Conservation (phyloP, 2,113 vertebrate genomes). For the Heterocephalus glaber region DNA sequence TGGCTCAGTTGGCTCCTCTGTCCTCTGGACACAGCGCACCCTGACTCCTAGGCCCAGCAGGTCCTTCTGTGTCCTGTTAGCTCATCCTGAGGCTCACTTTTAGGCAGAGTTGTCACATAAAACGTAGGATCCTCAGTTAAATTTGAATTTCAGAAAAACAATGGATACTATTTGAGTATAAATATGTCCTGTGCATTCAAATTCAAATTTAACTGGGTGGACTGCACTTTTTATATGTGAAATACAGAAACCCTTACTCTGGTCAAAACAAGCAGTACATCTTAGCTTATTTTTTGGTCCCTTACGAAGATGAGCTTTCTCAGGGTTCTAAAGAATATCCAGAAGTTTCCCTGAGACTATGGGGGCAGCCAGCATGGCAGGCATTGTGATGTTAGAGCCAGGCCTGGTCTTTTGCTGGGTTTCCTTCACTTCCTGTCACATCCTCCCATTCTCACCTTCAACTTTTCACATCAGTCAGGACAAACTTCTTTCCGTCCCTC, state of each 20-base stretch:
- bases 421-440: background rate
- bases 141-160: background rate
- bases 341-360: background rate
- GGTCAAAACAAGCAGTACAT: background rate
- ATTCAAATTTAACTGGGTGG: background rate
- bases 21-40: background rate
- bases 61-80: background rate
- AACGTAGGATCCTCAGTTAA: background rate
- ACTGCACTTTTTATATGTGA: background rate
- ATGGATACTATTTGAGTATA: background rate
- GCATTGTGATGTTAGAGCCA: no score
- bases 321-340: background rate
- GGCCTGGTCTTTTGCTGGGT: background rate
- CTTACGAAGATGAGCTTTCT: background rate
- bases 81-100: background rate
- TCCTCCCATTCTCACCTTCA: no score
- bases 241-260: background rate
- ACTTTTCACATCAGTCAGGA: background rate
- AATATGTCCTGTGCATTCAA: background rate
- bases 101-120: background rate
- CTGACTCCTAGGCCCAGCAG: background rate
- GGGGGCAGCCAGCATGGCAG: rapidly evolving
- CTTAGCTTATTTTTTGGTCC: background rate
- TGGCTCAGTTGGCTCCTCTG: background rate
- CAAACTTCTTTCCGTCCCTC: background rate